These are phyloP conservation scores for Alaudala cheleensis DNA, from an alignment of 2,113 vertebrate genomes.

Conservation along the genomic window DNA sequence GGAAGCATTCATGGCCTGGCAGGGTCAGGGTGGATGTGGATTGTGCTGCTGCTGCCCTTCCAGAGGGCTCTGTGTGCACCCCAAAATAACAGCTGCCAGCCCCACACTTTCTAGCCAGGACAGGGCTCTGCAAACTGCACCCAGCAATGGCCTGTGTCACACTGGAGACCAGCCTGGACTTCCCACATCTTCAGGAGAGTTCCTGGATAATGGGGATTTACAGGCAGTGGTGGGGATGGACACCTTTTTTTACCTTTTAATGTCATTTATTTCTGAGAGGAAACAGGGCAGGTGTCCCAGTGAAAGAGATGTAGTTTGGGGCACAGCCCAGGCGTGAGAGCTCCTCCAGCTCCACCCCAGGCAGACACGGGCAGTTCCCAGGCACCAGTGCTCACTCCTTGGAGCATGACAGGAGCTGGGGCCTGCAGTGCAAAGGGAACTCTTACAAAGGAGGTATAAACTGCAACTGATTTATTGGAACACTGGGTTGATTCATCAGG, in stretches of 20 bases:
- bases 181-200: background rate
- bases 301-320: background rate
- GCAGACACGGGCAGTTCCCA: background rate
- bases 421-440: background rate
- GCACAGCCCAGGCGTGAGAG: background rate
- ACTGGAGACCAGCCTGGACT: background rate
- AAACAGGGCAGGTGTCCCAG: background rate
- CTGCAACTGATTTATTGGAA: constrained; percentile 7
- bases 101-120: background rate
- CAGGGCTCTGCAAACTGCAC: background rate
- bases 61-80: background rate
- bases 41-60: background rate
- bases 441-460: constrained; percentile 13
- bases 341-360: background rate
- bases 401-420: background rate
- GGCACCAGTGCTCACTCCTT: background rate
- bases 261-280: background rate
- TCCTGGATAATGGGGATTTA: background rate
- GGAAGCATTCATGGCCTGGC: background rate
- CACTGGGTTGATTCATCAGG: background rate
- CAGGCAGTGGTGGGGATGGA: background rate
- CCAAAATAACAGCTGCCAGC: background rate
- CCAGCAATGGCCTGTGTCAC: background rate
- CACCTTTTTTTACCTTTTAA: background rate
- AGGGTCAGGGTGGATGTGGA: background rate